phyloP scores from a whole-genome alignment of 2,113 vertebrate genomes.

The Pelvicachromis taeniatus region DNA sequence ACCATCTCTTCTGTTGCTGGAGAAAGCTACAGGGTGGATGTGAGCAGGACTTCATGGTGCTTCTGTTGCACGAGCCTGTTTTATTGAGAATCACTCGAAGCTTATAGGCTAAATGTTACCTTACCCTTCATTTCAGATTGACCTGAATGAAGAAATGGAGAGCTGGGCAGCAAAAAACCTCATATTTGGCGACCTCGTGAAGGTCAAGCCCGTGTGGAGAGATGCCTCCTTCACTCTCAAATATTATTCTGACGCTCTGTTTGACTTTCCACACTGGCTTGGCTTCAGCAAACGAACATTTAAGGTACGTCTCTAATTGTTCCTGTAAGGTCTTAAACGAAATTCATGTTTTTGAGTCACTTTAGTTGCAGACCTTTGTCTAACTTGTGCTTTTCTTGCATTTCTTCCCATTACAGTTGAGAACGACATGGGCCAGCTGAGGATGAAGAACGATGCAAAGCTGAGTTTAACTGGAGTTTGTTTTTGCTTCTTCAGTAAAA shows the following conservation, averaged over 20 bases:
- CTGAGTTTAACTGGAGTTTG: background rate
- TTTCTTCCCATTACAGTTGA: slow-evolving; percentile 4
- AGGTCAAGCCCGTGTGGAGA: slow-evolving; percentile 29
- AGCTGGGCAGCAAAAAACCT: slow-evolving; percentile 24
- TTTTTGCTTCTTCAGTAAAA: background rate
- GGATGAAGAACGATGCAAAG: background rate
- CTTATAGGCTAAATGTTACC: background rate
- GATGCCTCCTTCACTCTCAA: slow-evolving; percentile 60
- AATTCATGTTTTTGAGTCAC: background rate
- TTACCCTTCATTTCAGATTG: slow-evolving; percentile 40
- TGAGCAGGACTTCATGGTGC: background rate
- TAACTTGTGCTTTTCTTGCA: background rate
- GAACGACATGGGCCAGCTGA: background rate
- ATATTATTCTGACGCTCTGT: slow-evolving; percentile 65
- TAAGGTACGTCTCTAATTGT: background rate
- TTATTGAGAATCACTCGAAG: background rate
- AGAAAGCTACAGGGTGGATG: slow-evolving; percentile 68
- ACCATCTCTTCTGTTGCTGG: slow-evolving; percentile 66
- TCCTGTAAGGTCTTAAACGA: background rate
- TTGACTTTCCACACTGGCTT: slow-evolving; percentile 68
- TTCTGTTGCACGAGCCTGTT: background rate
- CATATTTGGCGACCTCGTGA: background rate
- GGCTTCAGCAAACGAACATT: slow-evolving; percentile 65
- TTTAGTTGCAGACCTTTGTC: background rate
- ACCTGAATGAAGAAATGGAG: slow-evolving; percentile 44